Conservation (phyloP, 64 coral and sea anemone genomes). For the Actinia equina region DNA sequence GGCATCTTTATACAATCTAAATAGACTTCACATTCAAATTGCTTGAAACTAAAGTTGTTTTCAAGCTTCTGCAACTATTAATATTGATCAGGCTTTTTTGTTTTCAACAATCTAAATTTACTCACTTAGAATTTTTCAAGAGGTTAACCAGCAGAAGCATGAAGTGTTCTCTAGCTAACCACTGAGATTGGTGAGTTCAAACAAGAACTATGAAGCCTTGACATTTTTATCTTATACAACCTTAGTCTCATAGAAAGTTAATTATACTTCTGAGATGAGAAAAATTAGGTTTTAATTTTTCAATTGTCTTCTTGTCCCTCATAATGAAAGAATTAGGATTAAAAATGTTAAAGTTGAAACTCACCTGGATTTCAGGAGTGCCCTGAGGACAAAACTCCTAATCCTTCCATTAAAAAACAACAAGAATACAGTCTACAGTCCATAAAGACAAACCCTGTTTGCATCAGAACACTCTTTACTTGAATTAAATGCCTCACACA, state of each 20-base stretch:
- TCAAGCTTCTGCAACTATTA: too few relatives aligned
- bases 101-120: neutral
- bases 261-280: too few relatives aligned
- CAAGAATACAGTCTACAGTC: neutral
- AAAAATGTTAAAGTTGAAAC: conserved; percentile 2
- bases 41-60: too few relatives aligned
- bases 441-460: neutral
- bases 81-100: too few relatives aligned
- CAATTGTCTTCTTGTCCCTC: neutral
- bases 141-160: too few relatives aligned
- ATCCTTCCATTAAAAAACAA: conserved; percentile 16
- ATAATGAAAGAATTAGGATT: conserved; percentile 16
- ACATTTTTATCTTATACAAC: too few relatives aligned
- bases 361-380: conserved; percentile 21
- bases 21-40: neutral
- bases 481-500: neutral
- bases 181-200: too few relatives aligned
- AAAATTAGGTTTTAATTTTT: too few relatives aligned
- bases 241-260: too few relatives aligned
- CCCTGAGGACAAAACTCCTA: conserved; percentile 22
- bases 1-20: neutral
- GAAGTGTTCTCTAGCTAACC: too few relatives aligned
- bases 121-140: too few relatives aligned
- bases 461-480: neutral
- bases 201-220: too few relatives aligned